Conservation (phyloP, 2,888 invertebrate species). For the Eledona agricola region DNA sequence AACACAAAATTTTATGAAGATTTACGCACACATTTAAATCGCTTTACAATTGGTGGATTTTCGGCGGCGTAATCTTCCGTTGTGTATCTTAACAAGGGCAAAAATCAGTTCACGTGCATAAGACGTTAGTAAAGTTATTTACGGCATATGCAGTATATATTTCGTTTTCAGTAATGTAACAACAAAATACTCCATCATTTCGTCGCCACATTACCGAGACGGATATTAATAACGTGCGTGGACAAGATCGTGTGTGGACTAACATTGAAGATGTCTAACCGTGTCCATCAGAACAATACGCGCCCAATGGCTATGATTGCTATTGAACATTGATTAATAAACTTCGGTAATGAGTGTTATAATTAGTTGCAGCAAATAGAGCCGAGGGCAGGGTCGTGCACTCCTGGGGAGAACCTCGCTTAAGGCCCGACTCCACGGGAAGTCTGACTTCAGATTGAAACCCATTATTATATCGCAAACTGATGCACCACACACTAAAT, state of each 20-base stretch:
- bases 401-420: slow-evolving; percentile 51
- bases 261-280: slow-evolving; percentile 27
- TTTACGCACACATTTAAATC: slow-evolving; percentile 21
- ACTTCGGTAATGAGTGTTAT: slow-evolving; percentile 64
- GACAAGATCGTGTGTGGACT: slow-evolving; percentile 35
- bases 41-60: too few relatives aligned
- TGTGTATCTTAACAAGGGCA: too few relatives aligned
- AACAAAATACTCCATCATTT: too few relatives aligned
- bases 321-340: slow-evolving; percentile 63
- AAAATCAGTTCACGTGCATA: too few relatives aligned
- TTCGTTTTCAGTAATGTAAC: too few relatives aligned
- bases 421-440: slow-evolving; percentile 49
- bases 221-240: slow-evolving; percentile 36
- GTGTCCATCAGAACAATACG: slow-evolving; percentile 49
- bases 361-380: slow-evolving; percentile 59
- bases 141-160: too few relatives aligned
- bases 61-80: too few relatives aligned
- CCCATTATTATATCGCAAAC: slow-evolving; percentile 33
- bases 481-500: slow-evolving; percentile 23
- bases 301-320: slow-evolving; percentile 55
- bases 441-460: slow-evolving; percentile 35
- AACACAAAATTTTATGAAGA: slow-evolving; percentile 25
- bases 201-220: too few relatives aligned
- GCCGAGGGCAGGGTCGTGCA: slow-evolving; percentile 42
- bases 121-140: too few relatives aligned